Evolutionary conservation across 2,113 vertebrate species (phyloP).

Genomic region (Micromys minutus): DNA sequence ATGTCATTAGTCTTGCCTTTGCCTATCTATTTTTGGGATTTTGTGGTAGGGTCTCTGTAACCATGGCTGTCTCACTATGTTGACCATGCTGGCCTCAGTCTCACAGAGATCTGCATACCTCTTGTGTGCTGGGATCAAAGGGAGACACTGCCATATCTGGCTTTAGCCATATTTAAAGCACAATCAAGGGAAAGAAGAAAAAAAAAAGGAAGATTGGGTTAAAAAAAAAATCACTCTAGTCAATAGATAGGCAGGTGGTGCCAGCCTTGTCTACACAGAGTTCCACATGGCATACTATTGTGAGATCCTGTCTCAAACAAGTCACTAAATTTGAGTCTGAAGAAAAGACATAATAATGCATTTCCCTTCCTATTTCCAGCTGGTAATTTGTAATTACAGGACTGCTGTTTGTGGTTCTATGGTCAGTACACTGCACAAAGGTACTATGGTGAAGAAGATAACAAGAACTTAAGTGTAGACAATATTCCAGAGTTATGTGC

Average conservation of each 20-base stretch:
- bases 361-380: neutral
- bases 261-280: neutral
- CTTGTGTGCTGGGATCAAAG: neutral
- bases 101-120: neutral
- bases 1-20: neutral
- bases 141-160: no score
- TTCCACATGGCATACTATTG: neutral
- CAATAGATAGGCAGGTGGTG: neutral
- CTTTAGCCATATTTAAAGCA: constrained; percentile 7
- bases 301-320: neutral
- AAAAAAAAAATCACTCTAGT: neutral
- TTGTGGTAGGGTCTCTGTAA: neutral
- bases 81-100: neutral
- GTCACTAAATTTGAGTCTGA: neutral
- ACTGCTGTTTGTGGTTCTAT: neutral
- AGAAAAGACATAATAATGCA: neutral
- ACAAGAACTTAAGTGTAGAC: neutral
- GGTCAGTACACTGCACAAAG: neutral
- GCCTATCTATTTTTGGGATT: neutral
- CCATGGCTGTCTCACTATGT: neutral
- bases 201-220: neutral
- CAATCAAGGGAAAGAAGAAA: neutral
- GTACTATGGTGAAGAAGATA: neutral
- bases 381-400: neutral
- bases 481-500: neutral